Evolutionary conservation across 2,888 invertebrate species (phyloP).

Genomic region (Sinopyrophorus schimmeli): DNA sequence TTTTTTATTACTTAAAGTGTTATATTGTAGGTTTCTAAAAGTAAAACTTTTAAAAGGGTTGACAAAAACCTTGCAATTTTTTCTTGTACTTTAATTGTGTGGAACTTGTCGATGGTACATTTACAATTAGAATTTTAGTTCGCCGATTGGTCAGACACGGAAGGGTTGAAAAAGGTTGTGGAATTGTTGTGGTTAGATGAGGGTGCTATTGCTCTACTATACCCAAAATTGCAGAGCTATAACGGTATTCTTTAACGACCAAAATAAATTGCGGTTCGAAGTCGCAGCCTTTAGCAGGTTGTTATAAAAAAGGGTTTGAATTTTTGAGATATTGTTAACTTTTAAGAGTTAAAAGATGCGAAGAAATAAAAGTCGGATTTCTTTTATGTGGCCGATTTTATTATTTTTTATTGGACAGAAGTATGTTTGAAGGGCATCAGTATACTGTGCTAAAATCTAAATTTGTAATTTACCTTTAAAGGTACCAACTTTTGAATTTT

Average conservation of each 20-base stretch:
- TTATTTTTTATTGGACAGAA: too few relatives aligned
- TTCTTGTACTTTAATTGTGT: too few relatives aligned
- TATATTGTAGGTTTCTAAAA: too few relatives aligned
- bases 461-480: too few relatives aligned
- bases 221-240: slow-evolving; percentile 22
- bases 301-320: slow-evolving; percentile 31
- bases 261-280: slow-evolving; percentile 28
- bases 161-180: slow-evolving; percentile 13
- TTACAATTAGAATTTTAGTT: too few relatives aligned
- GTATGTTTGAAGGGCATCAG: too few relatives aligned
- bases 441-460: too few relatives aligned
- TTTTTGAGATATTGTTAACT: slow-evolving; percentile 15
- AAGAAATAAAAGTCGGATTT: slow-evolving; percentile 11
- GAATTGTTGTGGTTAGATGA: slow-evolving; percentile 23
- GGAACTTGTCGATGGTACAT: too few relatives aligned
- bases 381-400: slow-evolving; percentile 26
- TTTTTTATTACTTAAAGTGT: too few relatives aligned
- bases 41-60: too few relatives aligned
- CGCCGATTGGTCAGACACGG: slow-evolving; percentile 14
- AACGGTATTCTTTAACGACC: slow-evolving; percentile 21
- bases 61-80: too few relatives aligned
- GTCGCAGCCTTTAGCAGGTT: slow-evolving; percentile 24
- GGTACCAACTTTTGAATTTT: too few relatives aligned
- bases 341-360: slow-evolving; percentile 8
- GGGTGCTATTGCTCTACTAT: slow-evolving; percentile 18